Conservation (phyloP, 2,888 invertebrate genomes). For the Mycalesis mineus region DNA sequence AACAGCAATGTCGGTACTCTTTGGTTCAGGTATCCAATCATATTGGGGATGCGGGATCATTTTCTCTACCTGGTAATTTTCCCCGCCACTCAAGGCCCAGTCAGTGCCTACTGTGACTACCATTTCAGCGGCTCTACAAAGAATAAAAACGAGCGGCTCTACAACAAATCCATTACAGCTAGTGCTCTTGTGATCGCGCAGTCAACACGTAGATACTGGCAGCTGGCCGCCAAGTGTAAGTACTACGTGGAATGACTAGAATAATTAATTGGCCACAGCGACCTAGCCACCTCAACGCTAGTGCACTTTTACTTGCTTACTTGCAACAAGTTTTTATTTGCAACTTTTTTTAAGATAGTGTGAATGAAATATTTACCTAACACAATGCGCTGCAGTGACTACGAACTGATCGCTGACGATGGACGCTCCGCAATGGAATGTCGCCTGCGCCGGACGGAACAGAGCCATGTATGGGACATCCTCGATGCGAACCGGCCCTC, state of each 20-base stretch:
- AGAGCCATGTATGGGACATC: constrained; percentile 22
- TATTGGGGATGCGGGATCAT: constrained; percentile 19
- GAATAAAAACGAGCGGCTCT: no score
- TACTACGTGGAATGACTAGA: no score
- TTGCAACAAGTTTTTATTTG: no score
- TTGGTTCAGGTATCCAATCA: no score
- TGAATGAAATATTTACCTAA: not conserved
- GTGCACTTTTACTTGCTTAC: no score
- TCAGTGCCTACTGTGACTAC: constrained; percentile 23
- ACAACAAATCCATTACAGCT: no score
- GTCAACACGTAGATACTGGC: no score
- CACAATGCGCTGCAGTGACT: constrained; percentile 25
- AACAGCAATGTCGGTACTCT: constrained; percentile 22
- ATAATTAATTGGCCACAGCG: no score
- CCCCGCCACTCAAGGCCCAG: not conserved
- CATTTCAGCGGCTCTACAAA: not conserved
- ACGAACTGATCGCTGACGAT: constrained; percentile 19
- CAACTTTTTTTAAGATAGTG: no score
- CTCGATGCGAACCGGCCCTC: not conserved
- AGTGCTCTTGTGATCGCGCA: no score
- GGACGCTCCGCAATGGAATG: constrained; percentile 17
- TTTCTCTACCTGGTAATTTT: constrained; percentile 8
- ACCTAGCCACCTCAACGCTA: no score
- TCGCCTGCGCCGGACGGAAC: not conserved
- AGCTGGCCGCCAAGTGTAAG: no score